Conservation (phyloP, 53 echinoderm and acorn worm species). For the Zoroaster sp. region DNA sequence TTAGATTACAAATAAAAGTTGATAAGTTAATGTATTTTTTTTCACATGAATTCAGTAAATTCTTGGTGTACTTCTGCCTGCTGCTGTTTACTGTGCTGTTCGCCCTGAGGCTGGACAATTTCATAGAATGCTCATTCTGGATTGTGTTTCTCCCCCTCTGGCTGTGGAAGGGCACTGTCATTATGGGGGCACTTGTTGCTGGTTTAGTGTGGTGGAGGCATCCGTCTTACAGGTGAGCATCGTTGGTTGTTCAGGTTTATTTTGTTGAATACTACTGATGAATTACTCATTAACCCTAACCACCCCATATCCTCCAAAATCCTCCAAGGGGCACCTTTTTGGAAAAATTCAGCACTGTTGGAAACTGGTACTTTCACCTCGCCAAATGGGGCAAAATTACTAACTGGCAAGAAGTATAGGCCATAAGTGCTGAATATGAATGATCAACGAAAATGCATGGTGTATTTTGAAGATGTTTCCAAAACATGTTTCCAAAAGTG, state of each 20-base stretch:
- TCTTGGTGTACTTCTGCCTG: constrained; percentile 86
- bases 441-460: no score
- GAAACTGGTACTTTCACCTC: no score
- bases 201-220: constrained; percentile 95
- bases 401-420: no score
- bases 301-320: no score
- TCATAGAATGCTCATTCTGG: constrained; percentile 80
- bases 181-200: constrained; percentile 79
- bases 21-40: not conserved
- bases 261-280: not conserved
- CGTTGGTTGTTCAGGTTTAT: not conserved
- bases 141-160: constrained; percentile 88
- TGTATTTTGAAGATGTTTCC: not conserved
- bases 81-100: constrained; percentile 80
- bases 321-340: no score
- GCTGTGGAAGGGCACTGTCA: constrained; percentile 93
- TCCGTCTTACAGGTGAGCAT: constrained; percentile 84
- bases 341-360: no score
- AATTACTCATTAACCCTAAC: no score
- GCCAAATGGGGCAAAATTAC: no score
- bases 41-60: constrained; percentile 75
- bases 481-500: no score
- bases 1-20: no score
- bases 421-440: no score
- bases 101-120: constrained; percentile 81